Percentiles rank a stretch among this genome's conserved stretches.
These are phyloP conservation scores for Bruchidius siliquastri DNA, from an alignment of 2,888 invertebrate species.

Conservation along the genomic window DNA sequence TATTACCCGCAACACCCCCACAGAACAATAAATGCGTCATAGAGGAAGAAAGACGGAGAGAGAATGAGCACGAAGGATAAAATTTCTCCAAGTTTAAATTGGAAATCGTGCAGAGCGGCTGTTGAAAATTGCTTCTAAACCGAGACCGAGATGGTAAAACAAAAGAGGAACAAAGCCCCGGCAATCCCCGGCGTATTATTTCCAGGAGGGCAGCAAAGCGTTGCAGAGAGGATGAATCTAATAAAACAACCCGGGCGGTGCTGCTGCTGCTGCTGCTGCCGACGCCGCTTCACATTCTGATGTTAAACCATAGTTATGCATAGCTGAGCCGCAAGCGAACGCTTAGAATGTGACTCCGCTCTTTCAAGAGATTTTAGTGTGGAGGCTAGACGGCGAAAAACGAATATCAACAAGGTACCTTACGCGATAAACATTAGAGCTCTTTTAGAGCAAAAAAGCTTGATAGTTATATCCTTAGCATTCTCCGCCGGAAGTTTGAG, in stretches of 20 bases:
- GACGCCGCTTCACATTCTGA: slow-evolving; percentile 38
- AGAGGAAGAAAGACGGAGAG: neutral
- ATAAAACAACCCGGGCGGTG: slow-evolving; percentile 35
- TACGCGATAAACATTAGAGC: too few relatives aligned
- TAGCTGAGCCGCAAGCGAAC: slow-evolving; percentile 36
- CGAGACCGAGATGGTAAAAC: slow-evolving; percentile 23
- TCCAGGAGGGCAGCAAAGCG: slow-evolving; percentile 41
- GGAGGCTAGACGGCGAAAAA: neutral
- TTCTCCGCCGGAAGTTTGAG: too few relatives aligned
- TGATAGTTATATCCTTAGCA: too few relatives aligned
- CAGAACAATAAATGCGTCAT: neutral
- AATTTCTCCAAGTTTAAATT: slow-evolving; percentile 5
- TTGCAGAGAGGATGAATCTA: slow-evolving; percentile 43
- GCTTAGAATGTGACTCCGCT: slow-evolving; percentile 32
- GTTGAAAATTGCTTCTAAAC: slow-evolving; percentile 25
- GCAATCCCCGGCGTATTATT: slow-evolving; percentile 37
- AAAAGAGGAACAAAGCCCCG: slow-evolving; percentile 33
- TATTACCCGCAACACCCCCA: neutral
- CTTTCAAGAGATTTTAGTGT: slow-evolving; percentile 3
- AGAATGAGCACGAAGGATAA: neutral
- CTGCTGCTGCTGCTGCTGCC: neutral
- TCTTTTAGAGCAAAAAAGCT: too few relatives aligned
- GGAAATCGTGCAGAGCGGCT: slow-evolving; percentile 3
- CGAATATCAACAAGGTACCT: neutral
- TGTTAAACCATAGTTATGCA: slow-evolving; percentile 46